These are phyloP conservation scores for Hystrix brachyura DNA, from an alignment of 2,113 vertebrate species.

Conservation along the genomic window DNA sequence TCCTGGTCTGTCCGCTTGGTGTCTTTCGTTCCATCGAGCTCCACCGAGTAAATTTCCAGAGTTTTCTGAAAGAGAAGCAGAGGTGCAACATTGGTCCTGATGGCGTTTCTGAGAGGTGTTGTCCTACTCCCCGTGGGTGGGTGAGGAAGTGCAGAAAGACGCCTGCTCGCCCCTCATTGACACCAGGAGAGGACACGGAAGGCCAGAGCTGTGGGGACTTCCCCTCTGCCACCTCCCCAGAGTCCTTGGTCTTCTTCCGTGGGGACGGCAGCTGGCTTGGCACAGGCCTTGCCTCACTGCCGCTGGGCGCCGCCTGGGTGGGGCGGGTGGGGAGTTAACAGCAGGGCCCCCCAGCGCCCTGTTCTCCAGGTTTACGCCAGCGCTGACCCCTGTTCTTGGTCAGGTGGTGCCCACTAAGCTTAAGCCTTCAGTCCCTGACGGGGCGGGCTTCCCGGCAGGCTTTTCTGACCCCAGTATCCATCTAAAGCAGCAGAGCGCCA, in stretches of 20 bases:
- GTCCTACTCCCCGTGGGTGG: not conserved
- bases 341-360: not conserved
- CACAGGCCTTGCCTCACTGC: not conserved
- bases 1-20: constrained; percentile 55
- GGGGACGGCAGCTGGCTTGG: not conserved
- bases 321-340: not conserved
- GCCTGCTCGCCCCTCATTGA: too few species aligned
- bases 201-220: not conserved
- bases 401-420: not conserved
- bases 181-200: not conserved
- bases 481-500: rapidly evolving
- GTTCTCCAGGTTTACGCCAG: not conserved
- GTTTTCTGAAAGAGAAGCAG: constrained; percentile 84
- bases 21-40: constrained; percentile 85
- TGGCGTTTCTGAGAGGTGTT: not conserved
- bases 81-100: not conserved
- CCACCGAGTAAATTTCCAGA: constrained; percentile 86
- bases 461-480: not conserved
- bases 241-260: not conserved
- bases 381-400: too few species aligned
- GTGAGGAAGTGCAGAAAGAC: not conserved
- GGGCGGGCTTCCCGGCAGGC: not conserved
- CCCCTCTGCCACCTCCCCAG: not conserved
- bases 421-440: not conserved
- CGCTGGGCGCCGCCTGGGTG: too few species aligned